Evolutionary conservation across 1,140 invertebrate genomes (phyloP).

Genomic region (Lamellibrachia luymesi): DNA sequence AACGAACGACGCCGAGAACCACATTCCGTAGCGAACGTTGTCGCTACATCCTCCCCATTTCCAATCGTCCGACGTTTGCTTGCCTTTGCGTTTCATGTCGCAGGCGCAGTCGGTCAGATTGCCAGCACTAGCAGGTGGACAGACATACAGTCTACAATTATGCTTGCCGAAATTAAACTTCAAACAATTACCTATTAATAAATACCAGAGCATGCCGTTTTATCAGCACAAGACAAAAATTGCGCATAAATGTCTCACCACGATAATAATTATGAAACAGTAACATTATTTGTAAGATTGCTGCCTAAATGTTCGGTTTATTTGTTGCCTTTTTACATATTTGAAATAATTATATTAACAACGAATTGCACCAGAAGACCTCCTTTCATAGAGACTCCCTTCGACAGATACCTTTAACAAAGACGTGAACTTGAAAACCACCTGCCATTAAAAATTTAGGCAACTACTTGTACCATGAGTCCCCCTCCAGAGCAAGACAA

Average conservation of each 20-base stretch:
- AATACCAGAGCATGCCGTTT: too few species aligned
- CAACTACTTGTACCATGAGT: neutral
- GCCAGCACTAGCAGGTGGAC: conserved; percentile 47
- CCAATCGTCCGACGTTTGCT: conserved; percentile 62
- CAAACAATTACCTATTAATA: too few species aligned
- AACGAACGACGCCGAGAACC: conserved; percentile 65
- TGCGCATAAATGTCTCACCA: neutral
- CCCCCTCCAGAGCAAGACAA: neutral
- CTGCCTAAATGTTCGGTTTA: neutral
- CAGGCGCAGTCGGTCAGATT: conserved; percentile 70
- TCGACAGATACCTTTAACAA: too few species aligned
- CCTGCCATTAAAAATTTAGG: too few species aligned
- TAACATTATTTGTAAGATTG: neutral
- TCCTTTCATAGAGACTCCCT: too few species aligned
- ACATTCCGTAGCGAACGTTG: conserved; percentile 65
- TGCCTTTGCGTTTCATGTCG: conserved; percentile 60
- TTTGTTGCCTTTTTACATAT: too few species aligned
- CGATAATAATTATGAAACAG: neutral
- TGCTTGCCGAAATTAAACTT: neutral
- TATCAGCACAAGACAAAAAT: too few species aligned
- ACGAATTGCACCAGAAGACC: too few species aligned
- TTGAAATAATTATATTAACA: too few species aligned
- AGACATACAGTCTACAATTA: neutral
- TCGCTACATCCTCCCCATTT: conserved; percentile 71
- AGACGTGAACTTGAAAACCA: too few species aligned